These are phyloP conservation scores for Drosophila oshimai DNA, from an alignment of 1,140 invertebrate genomes.

Conservation along the genomic window DNA sequence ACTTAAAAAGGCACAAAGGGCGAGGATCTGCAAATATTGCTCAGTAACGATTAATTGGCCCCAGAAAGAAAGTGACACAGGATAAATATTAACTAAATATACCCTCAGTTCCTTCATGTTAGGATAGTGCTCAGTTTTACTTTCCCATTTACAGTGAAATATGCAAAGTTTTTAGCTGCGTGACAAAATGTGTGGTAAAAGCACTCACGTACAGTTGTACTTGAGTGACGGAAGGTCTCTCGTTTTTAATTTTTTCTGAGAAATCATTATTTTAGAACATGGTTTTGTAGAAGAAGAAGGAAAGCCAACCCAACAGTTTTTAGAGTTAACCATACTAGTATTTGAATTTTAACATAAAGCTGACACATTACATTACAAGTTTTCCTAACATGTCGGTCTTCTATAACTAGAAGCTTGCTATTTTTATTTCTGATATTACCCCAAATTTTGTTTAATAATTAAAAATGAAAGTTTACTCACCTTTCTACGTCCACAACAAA, in stretches of 20 bases:
- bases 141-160: background rate
- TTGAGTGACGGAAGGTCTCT: background rate
- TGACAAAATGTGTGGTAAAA: background rate
- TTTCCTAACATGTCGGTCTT: no score
- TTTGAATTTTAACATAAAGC: no score
- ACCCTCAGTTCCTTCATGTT: background rate
- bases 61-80: background rate
- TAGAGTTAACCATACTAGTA: no score
- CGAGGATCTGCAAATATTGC: background rate
- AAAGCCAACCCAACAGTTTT: no score
- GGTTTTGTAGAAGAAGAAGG: background rate
- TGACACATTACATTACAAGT: no score
- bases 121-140: background rate
- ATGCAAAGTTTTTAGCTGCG: background rate
- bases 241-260: background rate
- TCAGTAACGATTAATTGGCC: constrained; percentile 6
- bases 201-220: background rate
- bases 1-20: background rate
- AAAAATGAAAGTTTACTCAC: constrained; percentile 83
- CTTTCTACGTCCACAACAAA: constrained; percentile 93
- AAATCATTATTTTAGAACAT: background rate
- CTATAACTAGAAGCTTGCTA: no score
- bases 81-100: background rate
- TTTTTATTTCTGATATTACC: no score
- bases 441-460: no score